A percentile compares a stretch with the other conserved stretches of the same genome.
Evolutionary conservation across 2,113 vertebrate species (phyloP).

Genomic region (Parus major): DNA sequence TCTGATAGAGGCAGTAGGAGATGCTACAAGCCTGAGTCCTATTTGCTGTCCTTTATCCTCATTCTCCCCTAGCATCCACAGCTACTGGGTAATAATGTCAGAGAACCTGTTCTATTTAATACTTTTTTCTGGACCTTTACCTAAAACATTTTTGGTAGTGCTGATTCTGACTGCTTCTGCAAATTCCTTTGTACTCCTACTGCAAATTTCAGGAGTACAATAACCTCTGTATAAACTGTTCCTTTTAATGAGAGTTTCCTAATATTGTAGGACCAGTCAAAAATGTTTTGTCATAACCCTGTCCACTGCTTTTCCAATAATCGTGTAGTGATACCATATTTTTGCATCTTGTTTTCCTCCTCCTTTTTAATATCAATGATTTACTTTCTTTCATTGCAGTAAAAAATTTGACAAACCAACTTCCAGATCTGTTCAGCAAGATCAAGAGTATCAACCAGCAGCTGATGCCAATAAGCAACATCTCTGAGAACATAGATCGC

Average conservation of each 20-base stretch:
- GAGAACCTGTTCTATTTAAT: not conserved
- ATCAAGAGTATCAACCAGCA: slow-evolving; percentile 86
- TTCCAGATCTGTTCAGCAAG: slow-evolving; percentile 87
- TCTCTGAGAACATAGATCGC: slow-evolving; percentile 87
- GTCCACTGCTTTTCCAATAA: not conserved
- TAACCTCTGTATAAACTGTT: not conserved
- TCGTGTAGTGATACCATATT: not conserved
- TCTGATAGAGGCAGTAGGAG: not conserved
- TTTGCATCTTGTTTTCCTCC: not conserved
- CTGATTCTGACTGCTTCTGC: not conserved
- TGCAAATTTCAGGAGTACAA: not conserved
- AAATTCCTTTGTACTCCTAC: not conserved
- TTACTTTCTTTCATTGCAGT: slow-evolving; percentile 72
- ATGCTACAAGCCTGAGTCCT: not conserved
- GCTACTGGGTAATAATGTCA: not conserved
- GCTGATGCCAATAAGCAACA: slow-evolving; percentile 80
- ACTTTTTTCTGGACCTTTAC: not conserved
- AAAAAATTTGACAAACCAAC: slow-evolving; percentile 82
- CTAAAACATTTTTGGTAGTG: not conserved
- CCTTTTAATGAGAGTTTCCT: not conserved
- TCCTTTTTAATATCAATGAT: not conserved
- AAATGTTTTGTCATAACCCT: not conserved
- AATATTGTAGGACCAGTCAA: not conserved
- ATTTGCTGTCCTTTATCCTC: not conserved
- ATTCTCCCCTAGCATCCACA: not conserved